Evolutionary conservation across 2,888 invertebrate genomes (phyloP), one percentile per base, ranked within the genome.

Genomic region (Clepsis dumicolana): DNA sequence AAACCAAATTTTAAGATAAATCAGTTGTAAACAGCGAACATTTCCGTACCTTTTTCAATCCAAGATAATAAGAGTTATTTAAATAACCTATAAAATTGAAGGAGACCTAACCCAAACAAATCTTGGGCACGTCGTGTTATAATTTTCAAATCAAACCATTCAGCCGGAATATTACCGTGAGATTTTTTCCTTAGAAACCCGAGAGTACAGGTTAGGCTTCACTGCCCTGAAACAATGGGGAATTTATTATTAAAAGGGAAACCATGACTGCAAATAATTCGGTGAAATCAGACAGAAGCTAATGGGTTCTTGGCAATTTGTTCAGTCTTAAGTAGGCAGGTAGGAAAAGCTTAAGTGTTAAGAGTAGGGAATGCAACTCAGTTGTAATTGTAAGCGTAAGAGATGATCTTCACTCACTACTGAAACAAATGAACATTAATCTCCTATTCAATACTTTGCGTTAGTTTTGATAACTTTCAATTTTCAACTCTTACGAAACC

Each of bases 171-270:
- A 52, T 56, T 35, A 25, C 16, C 53, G 21, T 18, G 21, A 53
- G 10, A 14, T 38, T 56, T 56, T 66, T 61, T 61, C 35, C 56
- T 52, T 21, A 67, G 67, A 67, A 67, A 67, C 61, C 27, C 27
- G 66, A 66, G 18, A 24, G 61, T 54, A 32, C n/a, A 1, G 25
- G 65, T 38, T 57, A 38, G 62, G 57, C 52, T 64, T 27, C 35
- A 24, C 12, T 32, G 38, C 27, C 18, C 48, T 63, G 48, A 66
- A 70, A 70, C 70, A 70, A 70, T 70, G 62, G 65, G 70, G 52
- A 63, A 59, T 70, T 63, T 66, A 48, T 66, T 66, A 62, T 62
- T 54, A 62, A 61, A 54, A 54, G 59, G 52, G 44, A 44, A 66
- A 66, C 61, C 61, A 66, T 66, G 53, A 66, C 41, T 24, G 65